Percentiles rank a stretch among this genome's conserved stretches.
phyloP scores from a whole-genome alignment of 2,797 vertebrate species.

The Tolypeutes matacus region DNA sequence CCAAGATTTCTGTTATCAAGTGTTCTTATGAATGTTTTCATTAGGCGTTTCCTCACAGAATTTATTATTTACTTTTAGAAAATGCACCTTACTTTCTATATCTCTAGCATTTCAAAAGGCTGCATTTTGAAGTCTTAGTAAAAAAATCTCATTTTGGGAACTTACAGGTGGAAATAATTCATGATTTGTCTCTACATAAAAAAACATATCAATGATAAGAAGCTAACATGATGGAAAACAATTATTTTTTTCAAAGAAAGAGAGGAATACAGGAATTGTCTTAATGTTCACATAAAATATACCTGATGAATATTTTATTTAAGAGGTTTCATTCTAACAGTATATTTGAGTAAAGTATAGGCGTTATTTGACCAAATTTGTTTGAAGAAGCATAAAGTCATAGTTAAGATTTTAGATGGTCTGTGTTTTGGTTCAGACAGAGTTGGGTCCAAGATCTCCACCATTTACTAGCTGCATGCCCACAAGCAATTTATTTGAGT shows the following conservation, averaged over 20 bases:
- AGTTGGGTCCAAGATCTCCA: background rate
- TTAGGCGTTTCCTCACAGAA: background rate
- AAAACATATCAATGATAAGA: background rate
- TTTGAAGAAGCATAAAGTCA: background rate
- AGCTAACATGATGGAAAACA: background rate
- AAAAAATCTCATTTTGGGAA: background rate
- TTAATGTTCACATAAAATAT: background rate
- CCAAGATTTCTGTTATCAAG: constrained; percentile 22
- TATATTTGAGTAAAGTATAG: background rate
- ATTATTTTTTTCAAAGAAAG: background rate
- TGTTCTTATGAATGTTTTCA: background rate
- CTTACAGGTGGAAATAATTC: background rate
- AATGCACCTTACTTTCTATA: background rate
- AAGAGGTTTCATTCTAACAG: background rate
- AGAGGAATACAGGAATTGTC: background rate
- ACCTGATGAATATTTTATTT: background rate
- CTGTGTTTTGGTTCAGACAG: background rate
- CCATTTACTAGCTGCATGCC: background rate
- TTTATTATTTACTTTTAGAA: constrained; percentile 43
- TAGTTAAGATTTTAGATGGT: background rate
- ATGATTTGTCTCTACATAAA: background rate
- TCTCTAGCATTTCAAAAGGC: background rate
- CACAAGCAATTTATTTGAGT: background rate
- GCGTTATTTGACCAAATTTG: background rate
- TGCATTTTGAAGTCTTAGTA: background rate